Conservation (phyloP, 2,888 invertebrate genomes). For the Limenitis arthemis region DNA sequence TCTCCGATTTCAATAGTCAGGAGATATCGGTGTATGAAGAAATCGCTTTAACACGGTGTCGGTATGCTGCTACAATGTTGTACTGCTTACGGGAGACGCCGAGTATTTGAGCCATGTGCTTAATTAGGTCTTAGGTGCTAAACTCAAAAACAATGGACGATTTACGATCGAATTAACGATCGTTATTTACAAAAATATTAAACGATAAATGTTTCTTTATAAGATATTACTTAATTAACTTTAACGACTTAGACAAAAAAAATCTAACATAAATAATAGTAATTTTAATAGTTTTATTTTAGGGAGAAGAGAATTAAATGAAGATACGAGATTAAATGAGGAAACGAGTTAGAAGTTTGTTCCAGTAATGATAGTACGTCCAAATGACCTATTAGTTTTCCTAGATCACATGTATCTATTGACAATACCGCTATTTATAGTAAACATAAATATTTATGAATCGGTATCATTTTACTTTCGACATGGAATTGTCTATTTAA, state of each 20-base stretch:
- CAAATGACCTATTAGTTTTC: slow-evolving; percentile 24
- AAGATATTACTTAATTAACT: too few species aligned
- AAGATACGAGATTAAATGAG: too few species aligned
- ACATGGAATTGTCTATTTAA: slow-evolving; percentile 26
- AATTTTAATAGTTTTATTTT: too few species aligned
- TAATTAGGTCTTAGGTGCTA: slow-evolving; percentile 14
- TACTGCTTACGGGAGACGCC: not conserved
- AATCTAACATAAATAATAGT: too few species aligned
- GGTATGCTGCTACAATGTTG: slow-evolving; percentile 5
- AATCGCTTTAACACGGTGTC: slow-evolving; percentile 2
- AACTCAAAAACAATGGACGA: slow-evolving; percentile 18
- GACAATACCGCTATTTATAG: slow-evolving; percentile 43
- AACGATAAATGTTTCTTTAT: not conserved
- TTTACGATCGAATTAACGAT: slow-evolving; percentile 5
- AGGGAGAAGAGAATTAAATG: too few species aligned
- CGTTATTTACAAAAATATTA: not conserved
- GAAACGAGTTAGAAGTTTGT: too few species aligned
- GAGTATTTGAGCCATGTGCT: slow-evolving; percentile 2
- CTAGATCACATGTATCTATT: slow-evolving; percentile 38
- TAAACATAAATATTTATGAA: slow-evolving; percentile 35
- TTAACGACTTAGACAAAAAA: too few species aligned
- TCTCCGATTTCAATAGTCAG: not conserved
- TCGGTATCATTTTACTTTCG: slow-evolving; percentile 55
- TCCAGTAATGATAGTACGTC: not conserved
- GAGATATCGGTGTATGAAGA: not conserved